These are phyloP conservation scores for Athalia circularis DNA, from an alignment of 2,888 invertebrate genomes.

Conservation along the genomic window DNA sequence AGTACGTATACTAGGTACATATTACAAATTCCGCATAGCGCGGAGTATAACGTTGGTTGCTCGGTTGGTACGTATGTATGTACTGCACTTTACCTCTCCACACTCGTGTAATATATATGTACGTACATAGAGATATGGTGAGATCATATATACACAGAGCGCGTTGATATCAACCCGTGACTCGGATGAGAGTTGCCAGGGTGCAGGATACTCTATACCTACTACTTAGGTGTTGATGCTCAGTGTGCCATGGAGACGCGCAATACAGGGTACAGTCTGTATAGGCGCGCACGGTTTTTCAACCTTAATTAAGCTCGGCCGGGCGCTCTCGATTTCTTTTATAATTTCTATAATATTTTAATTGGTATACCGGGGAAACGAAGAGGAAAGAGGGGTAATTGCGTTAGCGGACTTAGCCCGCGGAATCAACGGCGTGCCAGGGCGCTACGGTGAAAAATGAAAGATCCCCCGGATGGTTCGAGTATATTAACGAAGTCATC, in stretches of 20 bases:
- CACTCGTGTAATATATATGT: conserved; percentile 24
- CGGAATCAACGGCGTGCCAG: not conserved
- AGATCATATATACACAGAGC: conserved; percentile 1
- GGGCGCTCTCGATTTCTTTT: conserved; percentile 35
- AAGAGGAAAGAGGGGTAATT: conserved; percentile 5
- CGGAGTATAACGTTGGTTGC: too few relatives aligned
- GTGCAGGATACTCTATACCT: not conserved
- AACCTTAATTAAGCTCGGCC: conserved; percentile 29
- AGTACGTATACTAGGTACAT: too few relatives aligned
- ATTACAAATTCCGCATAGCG: too few relatives aligned
- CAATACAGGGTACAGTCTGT: not conserved
- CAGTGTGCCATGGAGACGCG: not conserved
- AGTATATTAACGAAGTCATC: too few relatives aligned
- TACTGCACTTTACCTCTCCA: conserved; percentile 27
- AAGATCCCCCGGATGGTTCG: too few relatives aligned
- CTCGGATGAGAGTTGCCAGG: not conserved
- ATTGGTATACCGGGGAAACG: conserved; percentile 3
- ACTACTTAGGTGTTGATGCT: conserved; percentile 34
- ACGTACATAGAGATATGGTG: conserved; percentile 5
- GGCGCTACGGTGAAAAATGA: too few relatives aligned
- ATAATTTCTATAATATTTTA: conserved; percentile 36
- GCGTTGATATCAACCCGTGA: not conserved
- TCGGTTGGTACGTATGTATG: conserved; percentile 6
- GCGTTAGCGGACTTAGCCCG: not conserved
- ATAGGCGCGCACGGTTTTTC: not conserved